These are phyloP conservation scores for Enteromius fasciolatus DNA, from an alignment of 2,797 vertebrate genomes.

Conservation along the genomic window DNA sequence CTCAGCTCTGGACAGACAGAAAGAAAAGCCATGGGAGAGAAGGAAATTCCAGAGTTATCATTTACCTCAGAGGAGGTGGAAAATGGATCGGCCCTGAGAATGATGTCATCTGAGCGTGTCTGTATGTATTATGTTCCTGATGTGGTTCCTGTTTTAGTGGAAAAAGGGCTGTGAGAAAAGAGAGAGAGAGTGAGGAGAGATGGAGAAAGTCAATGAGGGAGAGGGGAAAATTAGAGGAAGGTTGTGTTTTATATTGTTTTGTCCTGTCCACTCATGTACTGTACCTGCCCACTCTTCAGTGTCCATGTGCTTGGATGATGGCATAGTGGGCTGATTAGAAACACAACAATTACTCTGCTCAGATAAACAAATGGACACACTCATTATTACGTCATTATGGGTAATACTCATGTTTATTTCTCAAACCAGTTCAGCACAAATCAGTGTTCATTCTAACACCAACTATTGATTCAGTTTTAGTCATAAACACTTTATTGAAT, in stretches of 20 bases:
- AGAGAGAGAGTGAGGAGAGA: not conserved
- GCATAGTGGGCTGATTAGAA: conserved; percentile 21
- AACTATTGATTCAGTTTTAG: not conserved
- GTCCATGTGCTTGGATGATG: conserved; percentile 17
- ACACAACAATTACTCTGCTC: not conserved
- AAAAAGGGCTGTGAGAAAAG: conserved; percentile 16
- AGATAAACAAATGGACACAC: conserved; percentile 18
- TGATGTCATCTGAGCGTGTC: conserved; percentile 49
- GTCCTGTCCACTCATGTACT: conserved; percentile 12
- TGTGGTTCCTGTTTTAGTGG: conserved; percentile 59
- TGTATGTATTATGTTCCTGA: conserved; percentile 50
- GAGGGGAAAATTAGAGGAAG: not conserved
- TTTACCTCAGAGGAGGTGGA: conserved; percentile 36
- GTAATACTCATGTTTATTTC: not conserved
- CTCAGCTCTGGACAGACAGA: not conserved
- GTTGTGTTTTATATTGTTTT: conserved; percentile 32
- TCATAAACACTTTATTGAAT: not conserved
- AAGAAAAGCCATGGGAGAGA: conserved; percentile 19
- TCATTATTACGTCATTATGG: not conserved
- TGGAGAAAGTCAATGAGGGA: not conserved
- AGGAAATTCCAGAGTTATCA: conserved; percentile 38
- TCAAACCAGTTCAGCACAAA: not conserved
- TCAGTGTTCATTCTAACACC: not conserved
- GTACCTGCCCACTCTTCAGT: conserved; percentile 15
- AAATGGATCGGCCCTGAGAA: conserved; percentile 32